Conservation (phyloP, 2,888 invertebrate genomes). For the Malthinus seriepunctatus region DNA sequence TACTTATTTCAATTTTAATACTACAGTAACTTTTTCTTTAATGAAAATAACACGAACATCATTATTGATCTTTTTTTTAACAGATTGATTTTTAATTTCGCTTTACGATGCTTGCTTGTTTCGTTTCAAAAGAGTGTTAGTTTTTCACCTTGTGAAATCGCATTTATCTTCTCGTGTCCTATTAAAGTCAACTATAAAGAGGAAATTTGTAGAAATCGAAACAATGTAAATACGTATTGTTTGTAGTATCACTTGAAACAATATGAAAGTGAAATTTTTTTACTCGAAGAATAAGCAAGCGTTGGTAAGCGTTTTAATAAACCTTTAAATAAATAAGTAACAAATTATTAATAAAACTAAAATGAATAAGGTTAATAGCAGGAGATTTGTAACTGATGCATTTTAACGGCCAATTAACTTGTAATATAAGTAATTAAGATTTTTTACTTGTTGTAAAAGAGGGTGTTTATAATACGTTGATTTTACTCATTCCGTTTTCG, state of each 20-base stretch:
- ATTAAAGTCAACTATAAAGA: background rate
- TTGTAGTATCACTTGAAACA: constrained; percentile 15
- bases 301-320: constrained; percentile 2
- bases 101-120: no score
- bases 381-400: constrained; percentile 21
- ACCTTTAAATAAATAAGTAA: background rate
- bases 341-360: constrained; percentile 11
- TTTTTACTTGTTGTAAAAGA: background rate
- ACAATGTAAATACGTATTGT: constrained; percentile 18
- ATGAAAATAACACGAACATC: constrained; percentile 6
- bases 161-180: background rate
- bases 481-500: background rate
- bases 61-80: background rate
- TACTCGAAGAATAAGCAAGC: background rate
- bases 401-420: constrained; percentile 22
- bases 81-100: background rate
- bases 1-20: constrained; percentile 17
- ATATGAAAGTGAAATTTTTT: background rate
- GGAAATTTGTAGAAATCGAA: constrained; percentile 17
- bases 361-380: constrained; percentile 9
- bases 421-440: constrained; percentile 3
- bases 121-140: no score
- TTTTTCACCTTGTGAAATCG: constrained; percentile 6
- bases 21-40: constrained; percentile 10
- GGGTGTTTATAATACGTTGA: background rate